Base-by-base conservation (phyloP, 2,888 invertebrate species). In the Sympetrum striolatum region DNA sequence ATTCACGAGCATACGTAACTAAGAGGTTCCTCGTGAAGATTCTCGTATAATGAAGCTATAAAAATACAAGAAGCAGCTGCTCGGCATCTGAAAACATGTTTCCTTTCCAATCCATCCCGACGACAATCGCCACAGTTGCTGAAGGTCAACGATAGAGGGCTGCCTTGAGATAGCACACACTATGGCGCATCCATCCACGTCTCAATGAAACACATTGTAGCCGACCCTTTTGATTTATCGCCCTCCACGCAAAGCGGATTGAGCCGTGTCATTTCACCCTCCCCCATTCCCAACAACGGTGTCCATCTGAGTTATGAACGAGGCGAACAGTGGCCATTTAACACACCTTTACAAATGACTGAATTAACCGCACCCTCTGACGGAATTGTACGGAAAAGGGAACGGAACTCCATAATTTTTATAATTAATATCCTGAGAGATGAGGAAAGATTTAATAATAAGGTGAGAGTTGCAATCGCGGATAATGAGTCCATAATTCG, bases 251-350 rank as follows among this genome's bases (percentile, higher is more conserved):
- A n/a, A 39, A 80, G 39, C 80, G 80, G 53, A 86, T 86, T 86
- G 64, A 64, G 86, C 35, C 86, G 37, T 86, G 86, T 86, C 86
- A 60, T 58, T 86, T 60, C n/a, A n/a, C 31, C 53, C 12, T 58
- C 6, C 35, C 86, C 37, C 64, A 53, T 53, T 82, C 82, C 15
- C 6, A 39, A 44, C 44, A 22, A 58, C 18, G 39, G 60, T 4
- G n/a, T 86, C 58, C 86, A 58, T 86, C 35, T 86, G 86, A 86
- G 37, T 12, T 22, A n/a, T 35, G 86, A 86, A 37, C 58, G 60
- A 60, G 60, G 5, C 81, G 44, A 15, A 60, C 25, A n/a, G 31
- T 81, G 44, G 48, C 48, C 81, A 81, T 81, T 25, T 86, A 35
- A 22, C 80, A 25, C 31, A 12, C 39, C 35, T 58, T 86, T 22